Evolutionary conservation across 2,797 vertebrate genomes (phyloP).

Genomic region (Peromyscus nudipes): DNA sequence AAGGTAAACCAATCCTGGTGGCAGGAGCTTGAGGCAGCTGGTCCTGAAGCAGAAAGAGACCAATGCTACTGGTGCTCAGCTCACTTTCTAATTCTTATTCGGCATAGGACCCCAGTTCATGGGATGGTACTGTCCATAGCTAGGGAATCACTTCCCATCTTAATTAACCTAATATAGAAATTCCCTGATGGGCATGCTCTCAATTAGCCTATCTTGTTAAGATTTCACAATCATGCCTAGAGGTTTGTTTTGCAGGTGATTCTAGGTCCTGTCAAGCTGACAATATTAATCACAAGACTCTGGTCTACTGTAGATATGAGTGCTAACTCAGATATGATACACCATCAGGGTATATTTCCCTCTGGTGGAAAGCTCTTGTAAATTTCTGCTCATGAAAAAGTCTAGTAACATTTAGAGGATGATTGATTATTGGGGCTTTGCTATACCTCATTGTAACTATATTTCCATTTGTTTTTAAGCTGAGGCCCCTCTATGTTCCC

Average conservation of each 20-base stretch:
- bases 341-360: neutral
- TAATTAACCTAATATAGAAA: neutral
- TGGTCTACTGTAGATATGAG: neutral
- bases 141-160: neutral
- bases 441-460: neutral
- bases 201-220: neutral
- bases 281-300: neutral
- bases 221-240: neutral
- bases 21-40: neutral
- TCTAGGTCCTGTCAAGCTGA: neutral
- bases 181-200: neutral
- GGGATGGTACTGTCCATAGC: too few species aligned
- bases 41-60: neutral
- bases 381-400: neutral
- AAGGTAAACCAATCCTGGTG: neutral
- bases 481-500: neutral
- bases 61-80: neutral
- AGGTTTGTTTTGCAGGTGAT: neutral
- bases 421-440: neutral
- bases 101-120: too few species aligned
- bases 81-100: neutral
- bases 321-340: neutral
- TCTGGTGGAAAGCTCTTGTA: neutral
- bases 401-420: constrained; percentile 8
- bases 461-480: neutral